These are phyloP conservation scores for Argyra leucocephala DNA, from an alignment of 2,888 invertebrate species.

Conservation along the genomic window DNA sequence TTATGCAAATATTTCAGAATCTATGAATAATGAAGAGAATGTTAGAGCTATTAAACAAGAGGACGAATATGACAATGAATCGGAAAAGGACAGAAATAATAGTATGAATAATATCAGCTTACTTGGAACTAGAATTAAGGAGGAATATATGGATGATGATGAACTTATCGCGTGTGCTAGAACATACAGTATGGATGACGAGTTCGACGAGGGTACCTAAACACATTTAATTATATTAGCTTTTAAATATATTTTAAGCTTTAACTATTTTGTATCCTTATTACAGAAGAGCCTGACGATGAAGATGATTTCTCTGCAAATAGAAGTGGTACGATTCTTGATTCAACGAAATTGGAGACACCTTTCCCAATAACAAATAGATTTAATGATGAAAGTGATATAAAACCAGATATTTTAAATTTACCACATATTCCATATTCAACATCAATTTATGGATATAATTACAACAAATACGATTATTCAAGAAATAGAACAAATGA, in stretches of 20 bases:
- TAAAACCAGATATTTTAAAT: constrained; percentile 2
- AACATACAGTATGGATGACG: constrained; percentile 20
- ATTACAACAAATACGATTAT: neutral
- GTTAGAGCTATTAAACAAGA: neutral
- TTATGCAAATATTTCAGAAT: neutral
- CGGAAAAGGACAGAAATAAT: neutral
- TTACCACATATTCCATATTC: neutral
- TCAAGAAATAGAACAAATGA: neutral
- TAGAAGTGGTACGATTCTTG: neutral
- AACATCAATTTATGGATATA: neutral
- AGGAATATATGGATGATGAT: constrained; percentile 21
- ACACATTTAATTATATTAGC: neutral
- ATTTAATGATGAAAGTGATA: constrained; percentile 5
- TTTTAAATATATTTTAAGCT: neutral
- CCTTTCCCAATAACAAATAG: constrained; percentile 21
- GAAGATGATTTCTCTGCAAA: constrained; percentile 22
- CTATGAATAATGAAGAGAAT: constrained; percentile 16
- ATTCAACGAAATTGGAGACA: constrained; percentile 19
- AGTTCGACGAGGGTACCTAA: constrained; percentile 21
- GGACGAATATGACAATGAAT: neutral
- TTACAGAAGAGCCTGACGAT: constrained; percentile 22
- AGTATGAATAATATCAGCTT: neutral
- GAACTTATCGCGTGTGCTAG: constrained; percentile 8
- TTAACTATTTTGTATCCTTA: too few species aligned
- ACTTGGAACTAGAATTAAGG: constrained; percentile 23